Evolutionary conservation across 2,888 invertebrate genomes (phyloP), one percentile per base, ranked within the genome.

Genomic region (Hanleya hanleyi): DNA sequence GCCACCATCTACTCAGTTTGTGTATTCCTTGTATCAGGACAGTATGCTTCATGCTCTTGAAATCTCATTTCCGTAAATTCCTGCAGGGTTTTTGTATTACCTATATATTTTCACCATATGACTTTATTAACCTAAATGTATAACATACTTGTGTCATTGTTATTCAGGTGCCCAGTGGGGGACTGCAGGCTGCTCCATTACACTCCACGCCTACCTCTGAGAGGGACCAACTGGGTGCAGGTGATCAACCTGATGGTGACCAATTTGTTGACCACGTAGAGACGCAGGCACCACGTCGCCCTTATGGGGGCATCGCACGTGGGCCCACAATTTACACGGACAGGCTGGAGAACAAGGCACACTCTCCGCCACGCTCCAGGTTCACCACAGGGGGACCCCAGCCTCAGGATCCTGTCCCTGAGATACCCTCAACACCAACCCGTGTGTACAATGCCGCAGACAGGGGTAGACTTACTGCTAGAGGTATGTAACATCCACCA

Each of bases 221-320:
- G n/a, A n/a, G n/a, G n/a, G 29, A 26, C 18, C 29, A 18, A 1
- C 22, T 22, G 4, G n/a, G n/a, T n/a, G 29, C 29, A 4, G 29
- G 32, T 7, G 57, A 57, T 26, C 57, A 57, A 26, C 57, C 4
- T 9, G 32, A 57, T 4, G 5, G 37, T 37, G 64, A 9, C 15
- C 64, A 64, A 12, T 64, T 64, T 26, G n/a, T 37, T 35, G 64
- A 64, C 26, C 64, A 37, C 36, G 9, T 15, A 33, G 64, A 64
- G n/a, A 37, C 9, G 9, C 15, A 29, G 9, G 36, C 64, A 1
- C n/a, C n/a, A 32, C 15, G 15, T 1, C n/a, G 64, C 22, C 38
- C 12, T 37, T 64, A 35, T 37, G 37, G 64, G 18, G 64, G 64
- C 33, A 37, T 22, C 15, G 64, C 38, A 22, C 64, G 64, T 18